Conservation (phyloP, 2,113 vertebrate species). For the Nycticebus coucang region DNA sequence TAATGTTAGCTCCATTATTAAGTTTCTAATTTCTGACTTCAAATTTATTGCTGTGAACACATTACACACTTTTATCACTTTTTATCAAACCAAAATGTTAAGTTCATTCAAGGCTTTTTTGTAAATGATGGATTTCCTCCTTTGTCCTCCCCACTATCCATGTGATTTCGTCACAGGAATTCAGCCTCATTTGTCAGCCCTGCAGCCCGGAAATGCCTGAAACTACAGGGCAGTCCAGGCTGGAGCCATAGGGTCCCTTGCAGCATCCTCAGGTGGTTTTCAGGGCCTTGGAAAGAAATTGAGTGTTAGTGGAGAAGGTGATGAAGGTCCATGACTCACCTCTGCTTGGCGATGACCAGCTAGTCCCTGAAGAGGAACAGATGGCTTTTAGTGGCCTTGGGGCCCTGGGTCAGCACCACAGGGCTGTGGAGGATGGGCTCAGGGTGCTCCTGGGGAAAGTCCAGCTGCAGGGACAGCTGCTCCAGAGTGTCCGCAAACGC, state of each 20-base stretch:
- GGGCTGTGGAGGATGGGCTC: constrained; percentile 83
- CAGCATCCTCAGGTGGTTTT: rapidly evolving
- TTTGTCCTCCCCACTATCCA: neutral
- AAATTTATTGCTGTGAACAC: neutral
- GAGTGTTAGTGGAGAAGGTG: neutral
- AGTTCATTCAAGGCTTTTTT: neutral
- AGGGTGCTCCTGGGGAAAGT: constrained; percentile 80
- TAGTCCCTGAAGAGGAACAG: constrained; percentile 85
- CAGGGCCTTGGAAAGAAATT: neutral
- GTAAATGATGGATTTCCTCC: neutral
- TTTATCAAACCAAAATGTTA: neutral
- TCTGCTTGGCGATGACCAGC: constrained; percentile 84
- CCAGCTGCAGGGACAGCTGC: constrained; percentile 86
- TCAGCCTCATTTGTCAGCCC: neutral
- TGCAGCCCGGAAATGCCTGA: neutral
- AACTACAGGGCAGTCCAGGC: neutral
- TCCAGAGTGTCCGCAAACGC: constrained; percentile 76
- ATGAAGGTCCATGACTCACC: constrained; percentile 70
- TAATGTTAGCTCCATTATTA: neutral
- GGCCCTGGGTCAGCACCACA: constrained; percentile 81
- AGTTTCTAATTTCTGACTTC: neutral
- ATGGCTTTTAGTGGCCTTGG: constrained; percentile 82
- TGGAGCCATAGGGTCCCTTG: neutral
- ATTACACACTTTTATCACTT: neutral
- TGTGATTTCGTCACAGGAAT: neutral